Conservation (phyloP, 1,140 invertebrate species). For the Drosophila ficusphila region DNA sequence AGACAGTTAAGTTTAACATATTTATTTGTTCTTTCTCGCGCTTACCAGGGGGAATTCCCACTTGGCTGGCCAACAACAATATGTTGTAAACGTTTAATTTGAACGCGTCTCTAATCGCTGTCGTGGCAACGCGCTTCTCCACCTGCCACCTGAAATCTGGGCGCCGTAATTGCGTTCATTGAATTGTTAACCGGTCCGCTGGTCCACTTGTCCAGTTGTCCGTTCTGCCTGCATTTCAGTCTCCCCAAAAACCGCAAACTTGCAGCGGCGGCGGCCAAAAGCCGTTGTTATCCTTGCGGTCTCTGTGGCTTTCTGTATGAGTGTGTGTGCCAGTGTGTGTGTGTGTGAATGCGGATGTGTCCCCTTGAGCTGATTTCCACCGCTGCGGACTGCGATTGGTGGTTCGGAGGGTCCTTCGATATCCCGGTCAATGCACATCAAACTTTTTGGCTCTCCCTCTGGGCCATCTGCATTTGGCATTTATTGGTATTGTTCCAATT, state of each 20-base stretch:
- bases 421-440: slow-evolving; percentile 79
- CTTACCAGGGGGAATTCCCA: slow-evolving; percentile 9
- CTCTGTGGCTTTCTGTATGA: slow-evolving; percentile 21
- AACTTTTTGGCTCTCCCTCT: slow-evolving; percentile 65
- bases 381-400: slow-evolving; percentile 36
- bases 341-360: slow-evolving; percentile 6
- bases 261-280: slow-evolving; percentile 63
- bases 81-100: slow-evolving; percentile 82
- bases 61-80: slow-evolving; percentile 60
- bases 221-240: slow-evolving; percentile 45
- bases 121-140: slow-evolving; percentile 61
- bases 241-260: slow-evolving; percentile 62
- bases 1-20: background rate
- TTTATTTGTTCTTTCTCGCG: slow-evolving; percentile 9
- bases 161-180: slow-evolving; percentile 78
- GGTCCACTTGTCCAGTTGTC: no score
- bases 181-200: slow-evolving; percentile 77
- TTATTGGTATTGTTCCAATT: slow-evolving; percentile 83
- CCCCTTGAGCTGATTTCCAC: slow-evolving; percentile 70
- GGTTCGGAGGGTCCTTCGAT: slow-evolving; percentile 7
- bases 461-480: slow-evolving; percentile 70
- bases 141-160: slow-evolving; percentile 19
- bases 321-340: background rate
- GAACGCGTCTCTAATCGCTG: slow-evolving; percentile 74
- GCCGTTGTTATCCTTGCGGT: slow-evolving; percentile 79